Evolutionary conservation across 2,113 vertebrate genomes (phyloP).

Genomic region (Barbus barbus): DNA sequence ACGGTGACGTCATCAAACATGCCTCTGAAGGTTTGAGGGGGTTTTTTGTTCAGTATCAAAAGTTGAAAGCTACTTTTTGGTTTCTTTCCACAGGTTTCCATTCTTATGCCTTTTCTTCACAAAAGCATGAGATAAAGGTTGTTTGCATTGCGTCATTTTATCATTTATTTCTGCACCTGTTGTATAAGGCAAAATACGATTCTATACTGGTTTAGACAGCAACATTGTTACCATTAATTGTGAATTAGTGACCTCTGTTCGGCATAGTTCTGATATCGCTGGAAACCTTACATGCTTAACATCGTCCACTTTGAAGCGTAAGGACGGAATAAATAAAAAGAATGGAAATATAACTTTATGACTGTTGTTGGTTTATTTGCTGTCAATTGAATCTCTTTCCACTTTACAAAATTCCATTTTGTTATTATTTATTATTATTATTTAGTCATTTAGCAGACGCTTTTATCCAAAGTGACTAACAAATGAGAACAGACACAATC

Average conservation of each 20-base stretch:
- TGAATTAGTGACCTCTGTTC: slow-evolving; percentile 16
- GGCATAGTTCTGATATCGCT: slow-evolving; percentile 31
- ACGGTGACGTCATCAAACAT: neutral
- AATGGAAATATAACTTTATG: neutral
- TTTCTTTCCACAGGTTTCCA: slow-evolving; percentile 18
- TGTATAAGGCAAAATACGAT: neutral
- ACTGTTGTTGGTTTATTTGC: neutral
- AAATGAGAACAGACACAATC: no score
- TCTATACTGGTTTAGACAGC: neutral
- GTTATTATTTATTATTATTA: no score
- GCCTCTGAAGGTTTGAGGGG: neutral
- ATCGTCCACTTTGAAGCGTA: neutral
- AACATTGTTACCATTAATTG: slow-evolving; percentile 13
- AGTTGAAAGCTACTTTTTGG: neutral
- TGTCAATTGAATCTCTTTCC: neutral
- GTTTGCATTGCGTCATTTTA: neutral
- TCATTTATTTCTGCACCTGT: slow-evolving; percentile 34
- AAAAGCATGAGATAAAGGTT: slow-evolving; percentile 12
- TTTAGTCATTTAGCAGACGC: no score
- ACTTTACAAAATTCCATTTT: neutral
- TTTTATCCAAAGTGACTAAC: no score
- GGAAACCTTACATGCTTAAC: slow-evolving; percentile 20
- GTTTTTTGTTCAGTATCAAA: neutral
- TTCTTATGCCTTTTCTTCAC: neutral
- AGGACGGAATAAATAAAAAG: slow-evolving; percentile 42